Base-by-base conservation (phyloP, 2,888 invertebrate species). In the Oxycera nigricornis region DNA sequence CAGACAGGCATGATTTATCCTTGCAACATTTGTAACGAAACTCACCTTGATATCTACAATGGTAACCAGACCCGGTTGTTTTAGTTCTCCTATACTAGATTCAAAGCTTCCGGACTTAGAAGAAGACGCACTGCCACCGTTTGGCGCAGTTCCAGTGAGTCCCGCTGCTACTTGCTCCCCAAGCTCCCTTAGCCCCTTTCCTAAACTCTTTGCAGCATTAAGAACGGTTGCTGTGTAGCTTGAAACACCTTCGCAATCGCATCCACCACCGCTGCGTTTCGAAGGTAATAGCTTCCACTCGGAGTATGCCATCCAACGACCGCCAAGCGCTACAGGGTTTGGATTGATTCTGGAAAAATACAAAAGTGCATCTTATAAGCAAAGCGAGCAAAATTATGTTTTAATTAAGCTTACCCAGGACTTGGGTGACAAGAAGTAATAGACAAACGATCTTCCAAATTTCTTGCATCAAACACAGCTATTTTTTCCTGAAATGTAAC, bases 121-220 rank as follows among this genome's bases (percentile, higher is more conserved):
- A 76, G 79, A 81, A 61, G 80, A 78, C 2, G 79, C 80, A 7
- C 24, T 55, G 74, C 85, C 81, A 22, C 55, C 65, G n/a, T 73
- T 65, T 4, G 65, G 30, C 2, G 30, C 41, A 61, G 87, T 89
- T 41, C 95, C 96, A 0, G 95, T 93, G 65, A 97, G 85, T 81
- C 95, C 96, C 79, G 92, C 95, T 0, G 96, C 96, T 52, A 97
- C 95, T 59, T 93, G 95, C 86, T 97, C 97, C 14, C 97, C 94
- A 76, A 97, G 87, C 75, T 94, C 95, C 0, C 95, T 90, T 72
- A 97, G 86, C 0, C 96, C 96, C 84, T 96, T 95, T 74, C 96
- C 94, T 41, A 97, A 88, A 22, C 95, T 95, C 87, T 97, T 97
- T 20, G 97, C 97, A 1, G 96, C 97, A 86, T 96, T 95, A 9